Conservation (phyloP, 1,140 invertebrate genomes). For the Drosophila pallidifrons region DNA sequence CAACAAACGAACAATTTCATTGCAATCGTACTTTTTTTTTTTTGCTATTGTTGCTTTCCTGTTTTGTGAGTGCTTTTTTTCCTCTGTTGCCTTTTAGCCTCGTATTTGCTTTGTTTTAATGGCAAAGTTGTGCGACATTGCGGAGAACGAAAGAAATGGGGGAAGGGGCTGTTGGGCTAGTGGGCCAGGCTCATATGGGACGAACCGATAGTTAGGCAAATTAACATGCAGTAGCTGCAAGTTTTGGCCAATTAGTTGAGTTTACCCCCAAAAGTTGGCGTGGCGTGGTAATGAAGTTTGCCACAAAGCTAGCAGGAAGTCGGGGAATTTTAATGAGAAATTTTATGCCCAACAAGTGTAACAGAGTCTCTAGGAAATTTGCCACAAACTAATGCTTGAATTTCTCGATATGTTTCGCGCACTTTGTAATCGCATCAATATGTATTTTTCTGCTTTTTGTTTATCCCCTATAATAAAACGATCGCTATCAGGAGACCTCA, state of each 20-base stretch:
- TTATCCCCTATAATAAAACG: slow-evolving; percentile 19
- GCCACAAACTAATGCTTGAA: slow-evolving; percentile 20
- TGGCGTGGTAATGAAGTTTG: slow-evolving; percentile 39
- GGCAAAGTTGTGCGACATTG: slow-evolving; percentile 36
- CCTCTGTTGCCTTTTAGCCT: slow-evolving; percentile 36
- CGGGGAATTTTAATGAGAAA: slow-evolving; percentile 47
- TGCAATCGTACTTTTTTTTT: slow-evolving; percentile 62
- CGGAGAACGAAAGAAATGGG: neutral
- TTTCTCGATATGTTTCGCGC: slow-evolving; percentile 9
- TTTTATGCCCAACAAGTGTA: slow-evolving; percentile 34
- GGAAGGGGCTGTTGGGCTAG: slow-evolving; percentile 17
- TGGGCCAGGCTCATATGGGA: slow-evolving; percentile 43
- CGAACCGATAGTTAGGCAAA: slow-evolving; percentile 60
- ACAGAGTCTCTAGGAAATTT: neutral
- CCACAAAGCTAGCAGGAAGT: slow-evolving; percentile 11
- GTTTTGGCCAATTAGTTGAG: slow-evolving; percentile 77
- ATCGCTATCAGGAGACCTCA: slow-evolving; percentile 48
- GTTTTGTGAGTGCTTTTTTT: slow-evolving; percentile 43
- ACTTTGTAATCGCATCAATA: slow-evolving; percentile 22
- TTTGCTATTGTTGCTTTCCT: slow-evolving; percentile 45
- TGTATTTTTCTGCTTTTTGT: neutral
- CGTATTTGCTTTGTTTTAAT: slow-evolving; percentile 70
- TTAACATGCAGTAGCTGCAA: slow-evolving; percentile 79
- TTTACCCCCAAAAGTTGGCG: slow-evolving; percentile 49
- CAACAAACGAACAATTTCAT: slow-evolving; percentile 59